phyloP scores from a whole-genome alignment of 2,797 vertebrate genomes.

The Yasuhikotakia modesta region DNA sequence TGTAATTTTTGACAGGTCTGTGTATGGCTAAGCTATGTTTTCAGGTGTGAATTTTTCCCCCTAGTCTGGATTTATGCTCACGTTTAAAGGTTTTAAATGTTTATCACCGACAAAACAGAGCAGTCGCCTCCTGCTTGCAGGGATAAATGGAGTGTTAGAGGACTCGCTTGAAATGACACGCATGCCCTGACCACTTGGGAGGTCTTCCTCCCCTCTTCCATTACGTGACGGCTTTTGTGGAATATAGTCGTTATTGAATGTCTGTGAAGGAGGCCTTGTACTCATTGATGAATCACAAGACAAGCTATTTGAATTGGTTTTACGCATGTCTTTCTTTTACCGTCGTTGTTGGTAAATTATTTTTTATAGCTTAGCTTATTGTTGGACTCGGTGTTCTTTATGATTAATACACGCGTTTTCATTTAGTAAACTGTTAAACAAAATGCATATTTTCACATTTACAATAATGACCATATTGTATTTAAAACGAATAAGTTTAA shows the following conservation, averaged over 20 bases:
- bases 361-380: too few relatives aligned
- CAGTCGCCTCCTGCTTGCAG: conserved; percentile 65
- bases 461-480: too few relatives aligned
- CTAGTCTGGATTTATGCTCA: conserved; percentile 59
- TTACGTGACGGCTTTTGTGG: conserved; percentile 3
- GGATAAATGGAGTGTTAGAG: conserved; percentile 67
- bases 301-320: not conserved
- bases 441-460: too few relatives aligned
- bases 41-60: conserved; percentile 38
- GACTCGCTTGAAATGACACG: conserved; percentile 73
- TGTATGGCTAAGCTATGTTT: conserved; percentile 43
- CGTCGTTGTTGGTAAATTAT: too few relatives aligned
- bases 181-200: conserved; percentile 81
- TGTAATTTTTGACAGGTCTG: conserved; percentile 2
- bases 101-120: conserved; percentile 64
- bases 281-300: not conserved
- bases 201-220: conserved; percentile 72
- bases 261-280: conserved; percentile 11
- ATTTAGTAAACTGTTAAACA: too few relatives aligned
- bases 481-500: too few relatives aligned
- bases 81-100: conserved; percentile 64
- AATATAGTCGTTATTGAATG: not conserved
- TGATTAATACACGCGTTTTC: too few relatives aligned
- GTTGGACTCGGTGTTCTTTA: too few relatives aligned
- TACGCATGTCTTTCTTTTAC: not conserved